A percentile compares a stretch with the other conserved stretches of the same genome.
phyloP scores from a whole-genome alignment of 2,888 invertebrate genomes.

The Neocrepidodera transversa region DNA sequence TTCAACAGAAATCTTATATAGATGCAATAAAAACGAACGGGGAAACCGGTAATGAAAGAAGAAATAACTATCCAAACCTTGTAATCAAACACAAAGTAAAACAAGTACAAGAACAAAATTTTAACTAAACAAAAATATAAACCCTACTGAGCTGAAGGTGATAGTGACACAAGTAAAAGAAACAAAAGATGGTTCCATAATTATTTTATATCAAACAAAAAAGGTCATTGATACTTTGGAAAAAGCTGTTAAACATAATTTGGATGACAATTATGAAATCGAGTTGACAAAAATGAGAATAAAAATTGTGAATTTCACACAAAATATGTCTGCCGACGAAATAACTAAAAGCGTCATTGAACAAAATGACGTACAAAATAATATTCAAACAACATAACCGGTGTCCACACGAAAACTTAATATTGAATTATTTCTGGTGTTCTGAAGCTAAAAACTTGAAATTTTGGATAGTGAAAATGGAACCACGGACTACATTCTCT shows the following conservation, averaged over 20 bases:
- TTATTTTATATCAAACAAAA: no score
- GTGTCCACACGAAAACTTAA: no score
- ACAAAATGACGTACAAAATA: not conserved
- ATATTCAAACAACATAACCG: not conserved
- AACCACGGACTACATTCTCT: no score
- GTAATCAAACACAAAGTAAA: constrained; percentile 8
- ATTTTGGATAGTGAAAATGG: no score
- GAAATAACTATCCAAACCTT: constrained; percentile 18
- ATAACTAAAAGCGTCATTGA: not conserved
- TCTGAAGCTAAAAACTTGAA: no score
- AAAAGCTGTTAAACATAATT: no score
- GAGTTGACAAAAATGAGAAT: no score
- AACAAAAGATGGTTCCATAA: no score
- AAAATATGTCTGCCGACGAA: not conserved
- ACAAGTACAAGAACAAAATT: constrained; percentile 17
- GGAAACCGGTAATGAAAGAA: constrained; percentile 15
- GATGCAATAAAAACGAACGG: constrained; percentile 14
- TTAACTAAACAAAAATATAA: constrained; percentile 19
- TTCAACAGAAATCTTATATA: constrained; percentile 22
- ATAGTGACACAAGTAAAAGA: constrained; percentile 15
- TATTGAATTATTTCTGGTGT: no score
- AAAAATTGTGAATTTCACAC: not conserved
- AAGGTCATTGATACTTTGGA: no score
- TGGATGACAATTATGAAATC: no score
- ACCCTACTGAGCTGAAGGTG: constrained; percentile 19